Conservation (phyloP, 92 coral and sea anemone species). For the Diadumene lineata region DNA sequence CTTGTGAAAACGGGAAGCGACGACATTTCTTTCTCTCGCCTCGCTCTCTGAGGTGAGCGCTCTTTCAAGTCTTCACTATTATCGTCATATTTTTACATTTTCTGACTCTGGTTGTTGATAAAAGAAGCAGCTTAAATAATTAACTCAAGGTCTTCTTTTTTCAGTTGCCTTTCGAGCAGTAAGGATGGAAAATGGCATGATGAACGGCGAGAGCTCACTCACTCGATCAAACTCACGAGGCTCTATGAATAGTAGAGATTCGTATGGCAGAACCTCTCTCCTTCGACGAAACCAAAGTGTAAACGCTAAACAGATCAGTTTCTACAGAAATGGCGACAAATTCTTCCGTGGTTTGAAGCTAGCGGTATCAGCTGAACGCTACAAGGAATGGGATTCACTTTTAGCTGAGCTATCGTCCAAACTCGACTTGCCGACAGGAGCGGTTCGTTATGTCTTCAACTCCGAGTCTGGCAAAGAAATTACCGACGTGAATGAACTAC, state of each 20-base stretch:
- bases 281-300: conserved; percentile 94
- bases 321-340: conserved; percentile 95
- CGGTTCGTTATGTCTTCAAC: conserved; percentile 82
- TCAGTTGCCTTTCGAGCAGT: conserved; percentile 51
- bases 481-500: conserved; percentile 81
- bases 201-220: conserved; percentile 90
- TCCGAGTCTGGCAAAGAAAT: conserved; percentile 79
- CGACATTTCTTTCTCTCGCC: conserved; percentile 47
- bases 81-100: conserved; percentile 29
- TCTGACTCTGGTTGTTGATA: conserved; percentile 24
- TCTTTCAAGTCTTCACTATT: neutral
- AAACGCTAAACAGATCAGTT: conserved; percentile 95
- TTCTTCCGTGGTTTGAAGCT: conserved; percentile 88
- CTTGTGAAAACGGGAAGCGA: conserved; percentile 64
- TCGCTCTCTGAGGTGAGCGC: conserved; percentile 59
- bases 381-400: conserved; percentile 90
- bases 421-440: conserved; percentile 87
- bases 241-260: conserved; percentile 74
- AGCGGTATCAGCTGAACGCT: conserved; percentile 94
- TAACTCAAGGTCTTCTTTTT: conserved; percentile 34
- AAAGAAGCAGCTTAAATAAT: conserved; percentile 37
- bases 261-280: conserved; percentile 77
- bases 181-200: conserved; percentile 89
- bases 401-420: conserved; percentile 87
- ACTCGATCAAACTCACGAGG: conserved; percentile 91